Conservation (phyloP, 2,113 vertebrate species). For the Lontra canadensis region DNA sequence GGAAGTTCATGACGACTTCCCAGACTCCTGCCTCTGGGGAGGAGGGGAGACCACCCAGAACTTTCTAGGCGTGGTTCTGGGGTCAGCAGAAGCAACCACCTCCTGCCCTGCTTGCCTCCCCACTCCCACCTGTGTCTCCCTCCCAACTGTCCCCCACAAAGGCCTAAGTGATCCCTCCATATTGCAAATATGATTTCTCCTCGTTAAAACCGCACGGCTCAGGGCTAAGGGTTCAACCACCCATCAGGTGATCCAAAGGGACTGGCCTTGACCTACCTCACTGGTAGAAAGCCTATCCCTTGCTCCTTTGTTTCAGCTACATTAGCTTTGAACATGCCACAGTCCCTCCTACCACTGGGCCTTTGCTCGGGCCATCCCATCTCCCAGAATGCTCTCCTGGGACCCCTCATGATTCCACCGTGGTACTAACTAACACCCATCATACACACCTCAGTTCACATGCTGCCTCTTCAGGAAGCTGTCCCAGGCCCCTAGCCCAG, state of each 20-base stretch:
- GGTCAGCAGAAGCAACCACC: neutral
- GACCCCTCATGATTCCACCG: neutral
- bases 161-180: neutral
- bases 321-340: neutral
- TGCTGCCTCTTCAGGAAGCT: neutral
- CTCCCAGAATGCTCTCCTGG: neutral
- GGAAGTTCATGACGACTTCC: neutral
- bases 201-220: neutral
- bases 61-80: neutral
- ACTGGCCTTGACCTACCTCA: neutral
- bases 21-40: neutral
- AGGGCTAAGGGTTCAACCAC: neutral
- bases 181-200: neutral
- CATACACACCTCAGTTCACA: rapidly evolving
- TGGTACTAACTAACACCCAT: neutral
- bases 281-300: no score
- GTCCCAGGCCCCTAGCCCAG: rapidly evolving
- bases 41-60: neutral
- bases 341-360: no score
- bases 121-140: rapidly evolving
- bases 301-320: neutral
- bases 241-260: neutral
- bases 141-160: neutral
- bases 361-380: neutral
- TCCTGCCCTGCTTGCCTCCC: neutral